Evolutionary conservation across 2,888 invertebrate genomes (phyloP), one percentile per base, ranked within the genome.

Genomic region (Caenorhabditis wallacei): DNA sequence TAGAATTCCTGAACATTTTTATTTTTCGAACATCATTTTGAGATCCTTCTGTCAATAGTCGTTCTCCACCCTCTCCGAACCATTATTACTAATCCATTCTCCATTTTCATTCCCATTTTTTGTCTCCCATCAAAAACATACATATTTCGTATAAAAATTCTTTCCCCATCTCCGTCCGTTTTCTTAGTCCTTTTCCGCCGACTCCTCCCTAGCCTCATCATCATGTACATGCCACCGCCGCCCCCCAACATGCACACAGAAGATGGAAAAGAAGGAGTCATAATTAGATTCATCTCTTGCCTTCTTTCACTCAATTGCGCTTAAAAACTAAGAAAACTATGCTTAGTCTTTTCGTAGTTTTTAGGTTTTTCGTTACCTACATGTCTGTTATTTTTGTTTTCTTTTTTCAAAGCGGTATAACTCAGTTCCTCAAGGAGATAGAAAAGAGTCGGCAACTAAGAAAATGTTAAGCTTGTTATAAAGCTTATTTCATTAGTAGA

Each of bases 221-320:
- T 54, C 64, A 64, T 66, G 75, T 40, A 66, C 66, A 66, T 51
- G 75, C 64, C 74, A 53, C 63, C n/a, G n/a, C n/a, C n/a, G n/a
- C n/a, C n/a, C n/a, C n/a, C n/a, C 72, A 63, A 56, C 69, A 51
- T 51, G 51, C 51, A 68, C 66, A 59, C 66, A 66, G 37, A 53
- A 66, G 46, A 69, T 13, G 56, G 18, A n/a, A n/a, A n/a, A 43
- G 37, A 43, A 22, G 26, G 24, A 40, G 40, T 69, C 66, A 78
- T 78, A 78, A 78, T 78, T 78, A 78, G 78, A 78, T 78, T 78
- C 78, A 78, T 70, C 69, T 78, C 69, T 70, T 69, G 69, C 78
- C 63, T 59, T 70, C 69, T 51, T 51, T 68, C 59, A 64, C 75
- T 75, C 66, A 76, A 68, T 69, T 76, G 43, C 53, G 59, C 61